Evolutionary conservation across 2,888 invertebrate species (phyloP).

Genomic region (Himalopsyche anomala): DNA sequence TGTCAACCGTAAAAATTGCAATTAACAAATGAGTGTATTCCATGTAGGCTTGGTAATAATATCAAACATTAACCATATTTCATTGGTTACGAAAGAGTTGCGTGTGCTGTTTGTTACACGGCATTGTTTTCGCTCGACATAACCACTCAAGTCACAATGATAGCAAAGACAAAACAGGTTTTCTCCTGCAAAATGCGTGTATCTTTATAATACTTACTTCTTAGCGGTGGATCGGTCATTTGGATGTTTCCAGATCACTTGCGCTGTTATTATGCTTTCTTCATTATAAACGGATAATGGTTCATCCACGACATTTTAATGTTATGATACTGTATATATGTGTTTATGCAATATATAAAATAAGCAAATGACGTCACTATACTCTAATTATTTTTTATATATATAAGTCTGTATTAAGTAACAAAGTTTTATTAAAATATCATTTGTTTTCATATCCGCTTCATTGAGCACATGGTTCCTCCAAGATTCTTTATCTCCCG

Average conservation of each 20-base stretch:
- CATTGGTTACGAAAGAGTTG: not conserved
- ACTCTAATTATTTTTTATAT: too few species aligned
- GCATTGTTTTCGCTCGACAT: conserved; percentile 27
- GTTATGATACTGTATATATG: not conserved
- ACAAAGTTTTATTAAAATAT: too few species aligned
- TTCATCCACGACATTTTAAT: not conserved
- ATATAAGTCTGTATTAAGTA: too few species aligned
- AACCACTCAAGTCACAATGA: conserved; percentile 16
- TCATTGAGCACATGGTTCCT: too few species aligned
- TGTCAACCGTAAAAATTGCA: too few species aligned
- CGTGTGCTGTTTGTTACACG: not conserved
- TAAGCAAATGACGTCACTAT: too few species aligned
- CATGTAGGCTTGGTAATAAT: too few species aligned
- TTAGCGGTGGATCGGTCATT: conserved; percentile 45
- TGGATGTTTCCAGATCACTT: conserved; percentile 49
- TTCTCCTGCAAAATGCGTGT: conserved; percentile 1
- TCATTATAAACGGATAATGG: conserved; percentile 46
- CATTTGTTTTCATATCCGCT: too few species aligned
- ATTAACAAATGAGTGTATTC: too few species aligned
- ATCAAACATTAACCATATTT: too few species aligned
- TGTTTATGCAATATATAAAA: too few species aligned
- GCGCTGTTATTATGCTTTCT: conserved; percentile 40
- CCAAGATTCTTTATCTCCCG: too few species aligned
- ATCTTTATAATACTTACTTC: not conserved
- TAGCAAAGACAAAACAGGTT: conserved; percentile 12